Evolutionary conservation across 2,797 vertebrate genomes (phyloP).

Genomic region (Pangasius larnaudii): DNA sequence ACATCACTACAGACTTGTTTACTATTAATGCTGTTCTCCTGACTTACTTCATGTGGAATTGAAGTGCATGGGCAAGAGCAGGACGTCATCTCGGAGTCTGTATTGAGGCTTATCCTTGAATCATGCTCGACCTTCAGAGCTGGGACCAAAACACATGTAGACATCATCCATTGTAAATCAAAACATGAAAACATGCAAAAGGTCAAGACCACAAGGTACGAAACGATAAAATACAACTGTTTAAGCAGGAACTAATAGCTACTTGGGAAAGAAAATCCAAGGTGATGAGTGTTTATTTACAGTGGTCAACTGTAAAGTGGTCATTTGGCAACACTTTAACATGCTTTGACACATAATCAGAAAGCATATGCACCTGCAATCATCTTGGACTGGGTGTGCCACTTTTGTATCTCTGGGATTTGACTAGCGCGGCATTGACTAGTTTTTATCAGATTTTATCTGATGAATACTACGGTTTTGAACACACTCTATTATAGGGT

Average conservation of each 20-base stretch:
- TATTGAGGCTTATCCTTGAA: conserved; percentile 25
- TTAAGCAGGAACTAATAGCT: background rate
- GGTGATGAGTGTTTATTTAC: background rate
- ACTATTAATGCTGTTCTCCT: background rate
- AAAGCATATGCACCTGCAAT: background rate
- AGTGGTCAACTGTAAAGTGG: no score
- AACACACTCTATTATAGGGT: no score
- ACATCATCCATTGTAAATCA: conserved; percentile 10
- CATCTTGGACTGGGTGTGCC: background rate
- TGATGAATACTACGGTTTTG: background rate
- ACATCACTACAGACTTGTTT: conserved; percentile 1
- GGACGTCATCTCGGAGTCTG: background rate
- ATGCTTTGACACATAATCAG: no score
- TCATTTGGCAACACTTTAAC: background rate
- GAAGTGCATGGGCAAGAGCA: conserved; percentile 1
- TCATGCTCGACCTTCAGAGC: conserved; percentile 14
- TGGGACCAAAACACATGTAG: background rate
- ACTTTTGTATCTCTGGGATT: background rate
- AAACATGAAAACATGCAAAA: background rate
- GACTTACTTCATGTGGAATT: background rate
- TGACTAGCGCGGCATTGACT: background rate
- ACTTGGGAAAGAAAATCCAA: background rate
- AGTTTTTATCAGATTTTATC: background rate
- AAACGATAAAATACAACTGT: background rate
- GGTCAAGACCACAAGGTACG: background rate